Evolutionary conservation across 2,888 invertebrate genomes (phyloP), one percentile per base, ranked within the genome.

Genomic region (Ceriagrion tenellum): DNA sequence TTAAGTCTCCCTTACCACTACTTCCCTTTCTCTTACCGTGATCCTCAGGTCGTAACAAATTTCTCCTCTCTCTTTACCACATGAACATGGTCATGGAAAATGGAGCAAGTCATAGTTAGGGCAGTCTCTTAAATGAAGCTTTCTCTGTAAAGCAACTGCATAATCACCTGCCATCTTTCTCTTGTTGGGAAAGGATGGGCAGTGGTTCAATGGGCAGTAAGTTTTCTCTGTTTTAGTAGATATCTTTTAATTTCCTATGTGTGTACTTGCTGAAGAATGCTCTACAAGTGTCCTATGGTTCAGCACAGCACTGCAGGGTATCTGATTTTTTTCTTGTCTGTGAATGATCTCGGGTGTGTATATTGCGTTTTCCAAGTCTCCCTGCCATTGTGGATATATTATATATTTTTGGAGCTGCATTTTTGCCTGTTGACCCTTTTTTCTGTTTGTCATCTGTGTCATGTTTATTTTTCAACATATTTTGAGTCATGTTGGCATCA

Each of bases 331-430:
- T 93, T 74, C 30, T 91, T 93, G 69, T 93, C 40, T 93, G 93
- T 93, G 93, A 93, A 93, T 93, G 93, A 93, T n/a, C 26, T 40
- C 93, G 63, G 93, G 93, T 93, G 93, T 93, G 93, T 93, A 93
- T 93, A 93, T 93, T 93, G 93, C 69, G 93, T 93, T 93, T 93
- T 69, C 93, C 93, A 93, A 93, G 74, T 93, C 93, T 93, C 93
- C 93, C 93, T 93, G 93, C 93, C 93, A 55, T 74, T 93, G 93
- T 93, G 12, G 56, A 93, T 69, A 69, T 93, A 16, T 59, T 47
- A 47, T 47, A 47, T 47, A 47, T 20, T 59, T 93, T 74, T 93
- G 63, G 47, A 69, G 47, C 63, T 74, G 63, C 69, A 47, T 69
- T 93, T 69, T 74, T 93, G 93, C 74, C 74, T 93, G 93, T 93